phyloP scores from a whole-genome alignment of 2,113 vertebrate species.

The Neotoma lepida region DNA sequence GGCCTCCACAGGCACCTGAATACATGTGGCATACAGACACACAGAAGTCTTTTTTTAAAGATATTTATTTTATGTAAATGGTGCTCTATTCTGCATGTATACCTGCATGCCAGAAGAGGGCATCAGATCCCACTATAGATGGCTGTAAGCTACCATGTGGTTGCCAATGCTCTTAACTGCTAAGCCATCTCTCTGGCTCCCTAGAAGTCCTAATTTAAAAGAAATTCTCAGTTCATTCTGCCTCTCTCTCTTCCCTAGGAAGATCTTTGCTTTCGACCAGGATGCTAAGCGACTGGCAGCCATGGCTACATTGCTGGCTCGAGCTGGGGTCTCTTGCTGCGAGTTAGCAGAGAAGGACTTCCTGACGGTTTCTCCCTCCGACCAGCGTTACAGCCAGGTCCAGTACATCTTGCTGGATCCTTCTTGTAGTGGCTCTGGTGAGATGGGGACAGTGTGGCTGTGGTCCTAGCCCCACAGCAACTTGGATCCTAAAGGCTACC shows the following conservation, averaged over 20 bases:
- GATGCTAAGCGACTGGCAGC: conserved; percentile 93
- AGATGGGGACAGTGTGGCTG: fast-evolving
- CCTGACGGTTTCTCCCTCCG: conserved; percentile 87
- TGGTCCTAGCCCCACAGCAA: no score
- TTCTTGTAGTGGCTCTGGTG: conserved; percentile 98
- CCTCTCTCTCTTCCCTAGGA: conserved; percentile 79
- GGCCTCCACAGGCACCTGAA: not conserved
- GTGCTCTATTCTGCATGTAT: not conserved
- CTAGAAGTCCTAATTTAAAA: not conserved
- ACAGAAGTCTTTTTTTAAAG: not conserved
- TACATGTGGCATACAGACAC: not conserved
- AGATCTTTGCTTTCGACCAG: conserved; percentile 95
- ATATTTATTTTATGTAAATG: not conserved
- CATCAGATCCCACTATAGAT: not conserved
- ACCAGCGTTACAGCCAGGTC: conserved; percentile 88
- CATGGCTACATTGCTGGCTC: conserved; percentile 94
- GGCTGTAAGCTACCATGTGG: not conserved
- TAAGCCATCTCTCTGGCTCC: not conserved
- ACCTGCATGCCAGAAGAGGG: not conserved
- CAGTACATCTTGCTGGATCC: conserved; percentile 94
- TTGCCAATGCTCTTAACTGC: not conserved
- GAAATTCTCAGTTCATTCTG: not conserved
- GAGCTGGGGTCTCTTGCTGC: conserved; percentile 92
- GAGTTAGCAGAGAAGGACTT: conserved; percentile 94
- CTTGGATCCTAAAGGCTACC: not conserved